Base-by-base conservation (phyloP, 2,888 invertebrate genomes). In the Sphecodes monilicornis region DNA sequence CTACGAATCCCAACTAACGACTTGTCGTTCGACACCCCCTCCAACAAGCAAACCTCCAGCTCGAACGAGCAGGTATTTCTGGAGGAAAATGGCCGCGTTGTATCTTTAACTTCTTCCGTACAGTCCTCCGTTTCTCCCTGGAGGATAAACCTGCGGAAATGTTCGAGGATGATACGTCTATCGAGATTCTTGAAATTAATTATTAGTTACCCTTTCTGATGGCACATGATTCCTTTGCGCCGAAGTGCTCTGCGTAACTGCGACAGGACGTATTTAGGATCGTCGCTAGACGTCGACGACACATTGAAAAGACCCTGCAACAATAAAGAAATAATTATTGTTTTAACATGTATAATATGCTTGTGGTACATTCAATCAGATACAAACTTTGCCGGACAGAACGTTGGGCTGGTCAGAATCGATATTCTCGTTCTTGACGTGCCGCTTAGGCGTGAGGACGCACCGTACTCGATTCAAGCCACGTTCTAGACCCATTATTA, bases 401-500 rank as follows among this genome's bases (percentile, higher is more conserved):
- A 95, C 89, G 70, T 93, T 94, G 6, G 96, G 96, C 84, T 94
- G 94, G 54, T 90, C 92, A 8, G 92, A 91, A 80, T 92, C 90
- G n/a, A 86, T 76, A 83, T 92, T 92, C 60, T 93, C 92, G 87
- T 93, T 95, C 81, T 94, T 95, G 18, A 86, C 77, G 36, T 94
- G 93, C 78, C 95, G 94, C 88, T 96, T 95, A 0, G 97, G 97
- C 1, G 97, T 97, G 60, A 98, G 95, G 92, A 97, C 96, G 88
- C 96, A 96, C 88, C 96, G 96, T 87, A 98, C 96, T 82, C 95
- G 95, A 91, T 97, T 96, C 82, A 97, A 94, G 54, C 97, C 96
- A 81, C 97, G 95, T 93, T 97, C 97, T 80, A 97, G 95, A 60
- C 97, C 97, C 92, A 97, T 96, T 80, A 97, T 95, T 76, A 96